Evolutionary conservation across 2,888 invertebrate genomes (phyloP).

Genomic region (Spicauda simplicius): DNA sequence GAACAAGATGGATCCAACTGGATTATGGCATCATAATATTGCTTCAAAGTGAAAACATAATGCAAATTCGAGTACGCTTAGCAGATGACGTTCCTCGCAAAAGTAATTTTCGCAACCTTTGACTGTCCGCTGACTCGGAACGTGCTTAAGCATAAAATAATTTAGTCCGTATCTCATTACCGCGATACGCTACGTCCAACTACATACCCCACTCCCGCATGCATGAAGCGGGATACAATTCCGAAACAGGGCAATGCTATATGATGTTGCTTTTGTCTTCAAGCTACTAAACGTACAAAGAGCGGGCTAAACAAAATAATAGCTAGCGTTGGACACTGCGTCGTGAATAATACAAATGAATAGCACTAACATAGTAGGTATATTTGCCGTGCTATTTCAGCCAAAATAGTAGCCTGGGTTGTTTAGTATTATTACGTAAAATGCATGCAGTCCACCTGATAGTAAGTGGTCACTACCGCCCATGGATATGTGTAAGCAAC

Average conservation of each 20-base stretch:
- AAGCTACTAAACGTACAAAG: conserved; percentile 4
- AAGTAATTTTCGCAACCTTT: conserved; percentile 7
- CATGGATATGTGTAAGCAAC: too few relatives aligned
- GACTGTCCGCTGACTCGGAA: background rate
- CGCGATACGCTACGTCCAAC: conserved; percentile 8
- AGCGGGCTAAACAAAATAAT: background rate
- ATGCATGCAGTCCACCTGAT: too few relatives aligned
- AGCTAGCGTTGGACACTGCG: conserved; percentile 2
- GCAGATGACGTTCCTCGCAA: background rate
- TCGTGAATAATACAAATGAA: background rate
- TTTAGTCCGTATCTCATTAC: conserved; percentile 25
- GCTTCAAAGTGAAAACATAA: too few relatives aligned
- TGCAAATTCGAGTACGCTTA: too few relatives aligned
- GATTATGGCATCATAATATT: too few relatives aligned
- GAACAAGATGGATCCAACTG: too few relatives aligned
- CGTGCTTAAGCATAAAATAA: conserved; percentile 26
- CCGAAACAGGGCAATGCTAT: background rate
- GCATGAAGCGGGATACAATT: conserved; percentile 11
- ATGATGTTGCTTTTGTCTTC: conserved; percentile 4
- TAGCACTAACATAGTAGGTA: background rate
- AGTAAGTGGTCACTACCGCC: too few relatives aligned
- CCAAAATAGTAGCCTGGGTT: background rate
- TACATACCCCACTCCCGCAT: background rate
- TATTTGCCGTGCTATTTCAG: background rate
- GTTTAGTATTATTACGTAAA: too few relatives aligned